Percentiles rank a stretch among this genome's conserved stretches.
Conservation (phyloP, 2,113 vertebrate genomes). For the Candoia aspera region DNA sequence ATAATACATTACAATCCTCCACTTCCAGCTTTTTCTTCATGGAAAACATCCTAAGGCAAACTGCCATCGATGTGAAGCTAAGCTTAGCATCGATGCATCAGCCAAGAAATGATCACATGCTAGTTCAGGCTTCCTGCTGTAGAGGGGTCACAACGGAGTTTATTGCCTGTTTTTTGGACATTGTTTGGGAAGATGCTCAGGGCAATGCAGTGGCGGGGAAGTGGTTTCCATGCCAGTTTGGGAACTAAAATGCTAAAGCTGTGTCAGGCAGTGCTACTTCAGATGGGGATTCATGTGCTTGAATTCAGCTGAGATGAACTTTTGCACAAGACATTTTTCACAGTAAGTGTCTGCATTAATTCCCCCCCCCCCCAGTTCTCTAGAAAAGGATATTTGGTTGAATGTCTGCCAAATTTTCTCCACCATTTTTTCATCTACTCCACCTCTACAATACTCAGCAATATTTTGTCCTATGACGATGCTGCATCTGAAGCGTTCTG, state of each 20-base stretch:
- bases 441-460: no score
- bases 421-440: no score
- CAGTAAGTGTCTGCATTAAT: neutral
- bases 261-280: neutral
- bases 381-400: neutral
- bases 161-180: neutral
- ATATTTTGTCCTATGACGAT: no score
- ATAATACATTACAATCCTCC: constrained; percentile 60
- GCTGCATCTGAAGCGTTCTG: no score
- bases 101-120: constrained; percentile 41
- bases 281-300: neutral
- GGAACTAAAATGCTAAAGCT: neutral
- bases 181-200: constrained; percentile 48
- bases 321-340: neutral
- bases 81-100: constrained; percentile 59
- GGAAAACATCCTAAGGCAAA: constrained; percentile 53
- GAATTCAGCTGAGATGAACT: neutral
- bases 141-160: neutral
- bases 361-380: neutral
- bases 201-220: neutral
- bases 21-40: constrained; percentile 49
- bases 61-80: constrained; percentile 60
- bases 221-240: neutral
- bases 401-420: no score
- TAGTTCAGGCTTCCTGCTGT: constrained; percentile 47